Conservation (phyloP, 2,888 invertebrate species). For the Stenchaetothrips biformis region DNA sequence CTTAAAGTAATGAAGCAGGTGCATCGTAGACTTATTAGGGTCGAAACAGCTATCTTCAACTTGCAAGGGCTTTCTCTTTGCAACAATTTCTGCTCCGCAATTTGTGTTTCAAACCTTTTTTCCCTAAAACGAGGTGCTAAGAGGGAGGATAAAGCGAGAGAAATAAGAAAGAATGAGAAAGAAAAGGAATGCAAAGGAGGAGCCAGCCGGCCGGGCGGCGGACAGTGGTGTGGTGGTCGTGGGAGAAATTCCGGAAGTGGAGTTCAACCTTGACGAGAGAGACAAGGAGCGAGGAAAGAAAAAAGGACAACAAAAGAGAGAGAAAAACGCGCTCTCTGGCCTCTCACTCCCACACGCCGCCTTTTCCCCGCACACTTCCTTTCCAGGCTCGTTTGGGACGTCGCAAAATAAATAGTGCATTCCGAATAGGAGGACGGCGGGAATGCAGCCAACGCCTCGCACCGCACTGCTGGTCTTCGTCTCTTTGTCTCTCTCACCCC, state of each 20-base stretch:
- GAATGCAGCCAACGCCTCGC: not conserved
- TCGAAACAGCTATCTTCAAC: too few species aligned
- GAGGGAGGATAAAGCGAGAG: not conserved
- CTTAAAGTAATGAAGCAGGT: too few species aligned
- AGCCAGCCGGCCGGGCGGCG: not conserved
- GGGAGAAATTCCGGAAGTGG: constrained; percentile 22
- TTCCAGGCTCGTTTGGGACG: too few species aligned
- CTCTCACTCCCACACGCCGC: not conserved
- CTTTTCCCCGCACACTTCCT: not conserved
- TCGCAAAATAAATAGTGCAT: not conserved
- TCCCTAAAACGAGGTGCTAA: not conserved
- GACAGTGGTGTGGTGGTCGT: not conserved
- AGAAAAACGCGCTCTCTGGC: not conserved
- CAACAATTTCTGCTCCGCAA: too few species aligned
- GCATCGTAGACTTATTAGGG: too few species aligned
- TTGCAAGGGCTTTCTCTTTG: too few species aligned
- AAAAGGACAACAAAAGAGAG: too few species aligned
- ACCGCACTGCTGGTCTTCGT: too few species aligned
- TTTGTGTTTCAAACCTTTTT: too few species aligned
- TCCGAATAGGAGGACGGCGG: not conserved
- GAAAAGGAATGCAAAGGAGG: not conserved
- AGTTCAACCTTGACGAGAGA: constrained; percentile 9
- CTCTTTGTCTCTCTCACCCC: too few species aligned
- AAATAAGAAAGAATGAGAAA: not conserved
- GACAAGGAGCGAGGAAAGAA: not conserved